These are phyloP conservation scores for Dendrocincla fuliginosa DNA, from an alignment of 2,797 vertebrate species.

Conservation along the genomic window DNA sequence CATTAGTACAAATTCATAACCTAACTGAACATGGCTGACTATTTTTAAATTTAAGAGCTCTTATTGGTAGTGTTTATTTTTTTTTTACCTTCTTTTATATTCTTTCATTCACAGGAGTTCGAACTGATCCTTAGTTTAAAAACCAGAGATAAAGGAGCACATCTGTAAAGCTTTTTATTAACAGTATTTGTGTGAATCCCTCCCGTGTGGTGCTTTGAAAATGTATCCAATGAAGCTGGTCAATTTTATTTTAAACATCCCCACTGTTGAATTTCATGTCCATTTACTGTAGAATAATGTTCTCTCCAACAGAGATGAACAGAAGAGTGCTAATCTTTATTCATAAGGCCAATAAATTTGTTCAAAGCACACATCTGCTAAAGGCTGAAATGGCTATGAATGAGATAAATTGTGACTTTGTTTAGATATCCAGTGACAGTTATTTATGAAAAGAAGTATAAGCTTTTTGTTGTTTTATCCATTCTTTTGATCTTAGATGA, in stretches of 20 bases:
- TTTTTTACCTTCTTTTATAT: neutral
- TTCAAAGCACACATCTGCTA: conserved; percentile 55
- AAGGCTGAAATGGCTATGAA: conserved; percentile 42
- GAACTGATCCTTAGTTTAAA: neutral
- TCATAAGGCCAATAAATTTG: conserved; percentile 63
- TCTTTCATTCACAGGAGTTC: neutral
- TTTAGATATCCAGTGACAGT: conserved; percentile 33
- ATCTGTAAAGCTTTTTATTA: neutral
- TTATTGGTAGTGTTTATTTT: neutral
- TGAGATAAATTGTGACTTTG: conserved; percentile 40
- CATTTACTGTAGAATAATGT: conserved; percentile 62
- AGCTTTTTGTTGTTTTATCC: conserved; percentile 10
- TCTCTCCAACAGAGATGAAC: conserved; percentile 36
- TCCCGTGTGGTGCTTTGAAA: conserved; percentile 5
- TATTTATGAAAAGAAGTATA: neutral
- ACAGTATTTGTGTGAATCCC: neutral
- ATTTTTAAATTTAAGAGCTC: neutral
- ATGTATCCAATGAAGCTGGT: neutral
- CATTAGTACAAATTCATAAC: neutral
- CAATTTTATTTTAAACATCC: conserved; percentile 25
- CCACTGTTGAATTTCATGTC: conserved; percentile 21
- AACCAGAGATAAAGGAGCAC: neutral
- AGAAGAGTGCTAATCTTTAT: conserved; percentile 68
- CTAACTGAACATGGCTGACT: neutral
- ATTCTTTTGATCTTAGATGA: neutral